Base-by-base conservation (phyloP, 2,888 invertebrate species). In the Papilio gigon region DNA sequence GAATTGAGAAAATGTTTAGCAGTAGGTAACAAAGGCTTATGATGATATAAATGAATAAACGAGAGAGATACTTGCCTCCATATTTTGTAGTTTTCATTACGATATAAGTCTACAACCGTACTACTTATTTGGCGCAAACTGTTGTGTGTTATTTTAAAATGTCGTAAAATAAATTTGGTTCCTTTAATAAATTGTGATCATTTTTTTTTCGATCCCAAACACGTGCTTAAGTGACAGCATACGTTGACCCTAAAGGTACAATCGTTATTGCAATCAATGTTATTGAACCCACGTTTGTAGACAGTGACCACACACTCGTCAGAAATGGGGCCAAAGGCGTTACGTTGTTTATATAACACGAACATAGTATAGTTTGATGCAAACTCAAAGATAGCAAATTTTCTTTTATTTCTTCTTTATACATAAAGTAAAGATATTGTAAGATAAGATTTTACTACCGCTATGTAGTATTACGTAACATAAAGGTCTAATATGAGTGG, bases 311-410 rank as follows among this genome's bases (percentile, higher is more conserved):
- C 70, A 71, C 67, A 68, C 65, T 62, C 30, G 17, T 56, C 72
- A 71, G 71, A 4, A 70, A 71, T 69, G 73, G 71, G 75, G 75
- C 73, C 76, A 75, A 75, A 76, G 72, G 74, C 75, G 71, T 65
- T 70, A 40, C 35, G 35, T 35, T 12, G 17, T 27, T 56, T 56
- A 30, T 56, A 30, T 56, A 56, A 40, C 25, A 40, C 60, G 25
- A 22, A 25, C 37, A 22, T 14, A 22, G 37, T 59, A 59, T 22
- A 22, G 14, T 22, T 37, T 22, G 37, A 59, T 59, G 37, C 22
- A 59, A 59, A 59, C 37, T 37, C n/a, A 37, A 14, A 37, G 6
- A 22, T 25, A 37, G 59, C 22, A 22, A 11, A 4, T 0, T 20
- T 1, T 12, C 14, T 27, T 56, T 30, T 40, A 40, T 40, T n/a